These are phyloP conservation scores for Alligator sinensis DNA, from an alignment of 2,113 vertebrate species.

Conservation along the genomic window DNA sequence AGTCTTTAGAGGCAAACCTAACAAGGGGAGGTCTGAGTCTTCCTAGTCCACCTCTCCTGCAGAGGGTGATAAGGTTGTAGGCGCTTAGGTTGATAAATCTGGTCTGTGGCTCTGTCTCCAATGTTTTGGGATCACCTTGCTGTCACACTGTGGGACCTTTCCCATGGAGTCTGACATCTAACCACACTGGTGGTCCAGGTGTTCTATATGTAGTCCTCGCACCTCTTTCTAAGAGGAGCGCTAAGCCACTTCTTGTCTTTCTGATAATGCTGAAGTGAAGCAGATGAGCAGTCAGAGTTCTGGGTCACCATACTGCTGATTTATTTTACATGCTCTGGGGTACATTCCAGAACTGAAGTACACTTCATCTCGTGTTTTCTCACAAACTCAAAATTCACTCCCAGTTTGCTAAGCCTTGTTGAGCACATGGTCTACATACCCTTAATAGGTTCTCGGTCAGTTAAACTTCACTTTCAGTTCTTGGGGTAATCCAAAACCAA, in stretches of 20 bases:
- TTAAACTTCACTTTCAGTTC: neutral
- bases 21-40: neutral
- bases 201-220: neutral
- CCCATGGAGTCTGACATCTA: neutral
- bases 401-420: neutral
- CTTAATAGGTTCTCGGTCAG: neutral
- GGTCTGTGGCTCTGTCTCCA: neutral
- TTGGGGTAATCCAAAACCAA: conserved; percentile 7
- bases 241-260: neutral
- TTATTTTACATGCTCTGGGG: neutral
- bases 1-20: conserved; percentile 7
- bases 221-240: neutral
- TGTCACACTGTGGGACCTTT: neutral
- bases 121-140: accelerated
- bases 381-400: neutral
- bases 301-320: neutral
- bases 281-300: neutral
- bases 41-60: neutral
- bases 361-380: neutral
- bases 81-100: neutral
- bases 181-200: neutral
- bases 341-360: neutral
- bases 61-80: neutral
- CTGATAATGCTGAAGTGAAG: neutral
- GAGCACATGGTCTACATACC: too few relatives aligned